phyloP scores from a whole-genome alignment of 1,140 invertebrate genomes.

The Drosophila pruinosa region DNA sequence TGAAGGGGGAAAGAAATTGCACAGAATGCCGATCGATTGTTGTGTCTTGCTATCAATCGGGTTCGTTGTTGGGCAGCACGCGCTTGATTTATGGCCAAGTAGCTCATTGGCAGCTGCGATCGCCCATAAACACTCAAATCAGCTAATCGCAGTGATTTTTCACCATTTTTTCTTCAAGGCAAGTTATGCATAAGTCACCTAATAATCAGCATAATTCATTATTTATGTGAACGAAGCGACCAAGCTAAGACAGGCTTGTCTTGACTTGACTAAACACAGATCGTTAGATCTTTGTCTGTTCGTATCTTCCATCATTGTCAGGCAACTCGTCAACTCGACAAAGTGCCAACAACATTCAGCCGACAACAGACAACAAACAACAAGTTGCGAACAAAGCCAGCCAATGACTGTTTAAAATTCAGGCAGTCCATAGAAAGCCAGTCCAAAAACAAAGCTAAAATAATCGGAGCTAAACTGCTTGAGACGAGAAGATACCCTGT shows the following conservation, averaged over 20 bases:
- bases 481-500: background rate
- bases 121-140: constrained; percentile 53
- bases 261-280: constrained; percentile 29
- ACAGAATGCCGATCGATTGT: constrained; percentile 12
- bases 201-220: constrained; percentile 79
- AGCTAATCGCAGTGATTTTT: constrained; percentile 71
- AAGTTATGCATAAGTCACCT: constrained; percentile 70
- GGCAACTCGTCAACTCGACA: constrained; percentile 60
- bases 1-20: background rate
- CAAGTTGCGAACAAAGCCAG: constrained; percentile 48
- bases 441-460: background rate
- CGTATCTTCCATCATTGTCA: constrained; percentile 43
- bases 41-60: background rate
- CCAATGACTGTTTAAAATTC: constrained; percentile 81
- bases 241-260: background rate
- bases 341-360: constrained; percentile 56
- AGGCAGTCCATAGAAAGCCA: constrained; percentile 22
- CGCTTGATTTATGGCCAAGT: constrained; percentile 52
- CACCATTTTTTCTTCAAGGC: constrained; percentile 28
- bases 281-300: constrained; percentile 64
- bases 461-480: background rate
- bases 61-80: constrained; percentile 27
- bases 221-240: constrained; percentile 51
- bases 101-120: constrained; percentile 34
- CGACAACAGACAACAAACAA: constrained; percentile 46